Base-by-base conservation (phyloP, 2,888 invertebrate species). In the Meteorus colon region DNA sequence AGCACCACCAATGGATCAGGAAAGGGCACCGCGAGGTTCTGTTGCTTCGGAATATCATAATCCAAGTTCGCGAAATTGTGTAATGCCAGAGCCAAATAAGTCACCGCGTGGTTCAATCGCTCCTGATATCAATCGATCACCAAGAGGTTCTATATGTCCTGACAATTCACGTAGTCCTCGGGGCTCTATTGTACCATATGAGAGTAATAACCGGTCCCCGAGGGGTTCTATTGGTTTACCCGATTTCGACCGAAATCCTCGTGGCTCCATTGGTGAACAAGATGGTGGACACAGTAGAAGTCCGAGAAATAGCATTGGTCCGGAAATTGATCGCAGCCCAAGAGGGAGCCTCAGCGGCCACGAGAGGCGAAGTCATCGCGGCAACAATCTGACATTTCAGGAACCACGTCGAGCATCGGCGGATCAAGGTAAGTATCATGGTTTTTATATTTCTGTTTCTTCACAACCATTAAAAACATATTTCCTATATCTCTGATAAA, bases 231-330 rank as follows among this genome's bases (percentile, higher is more conserved):
- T 92, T 29, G 88, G 90, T 10, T 87, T 87, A 2, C 85, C 90
- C 24, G 92, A 92, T 31, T 84, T 89, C 19, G 90, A 88, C 60
- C 89, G 90, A 74, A 91, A 91, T 81, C 82, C 82, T 2, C 81
- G 86, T 65, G 84, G 84, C 1, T 84, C 86, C 0, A 51, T 84
- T 59, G 84, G 81, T 4, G 84, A 82, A 48, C 80, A 81, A 69
- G 80, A 81, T 0, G 72, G 73, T 45, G 79, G 60, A 73, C 83
- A 79, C 70, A 82, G 77, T 79, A 86, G 90, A 63, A 90, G 90
- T 81, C 93, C 93, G 0, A 90, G 93, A 66, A 93, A 93, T 0
- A 93, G 93, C 41, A 90, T 94, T 70, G 91, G 93, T 27, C 92
- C 92, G 0, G 81, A 80, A n/a, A 84, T 84, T 51, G 88, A 89